Evolutionary conservation across 2,113 vertebrate species (phyloP), one percentile per base, ranked within the genome.

Genomic region (Sorex araneus): DNA sequence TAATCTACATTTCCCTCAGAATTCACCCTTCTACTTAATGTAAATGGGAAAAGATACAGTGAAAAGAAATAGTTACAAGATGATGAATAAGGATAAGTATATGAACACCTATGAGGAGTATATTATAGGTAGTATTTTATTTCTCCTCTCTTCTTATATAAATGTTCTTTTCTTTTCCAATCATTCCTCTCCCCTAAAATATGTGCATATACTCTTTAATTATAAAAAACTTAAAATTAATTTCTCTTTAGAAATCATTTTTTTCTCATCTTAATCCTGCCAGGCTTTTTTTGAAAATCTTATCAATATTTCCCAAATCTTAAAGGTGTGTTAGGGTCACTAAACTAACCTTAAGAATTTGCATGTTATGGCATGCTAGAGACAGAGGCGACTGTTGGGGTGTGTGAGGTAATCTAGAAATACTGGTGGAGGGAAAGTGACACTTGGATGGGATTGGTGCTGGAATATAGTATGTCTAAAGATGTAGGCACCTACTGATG

Each of bases 221-320:
- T 50, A 25, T 43, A 75, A 86, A 86, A 63, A 15, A 6, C 1
- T 7, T 74, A 50, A 81, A 66, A 50, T 88, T 2, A 15, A 47
- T 27, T 86, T 79, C 32, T 54, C 30, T 36, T 11, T 60, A 34
- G 77, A 36, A 34, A 21, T 78, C 16, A 77, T 36, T 73, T 91
- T 60, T 50, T 15, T 16, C 30, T 7, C 3, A 83, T 60, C 8
- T 87, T 82, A 57, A 34, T 43, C 1, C 79, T 84, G 27, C 3
- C 32, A 76, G 77, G 47, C n/a, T n/a, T 23, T 64, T 89, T 18
- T 74, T 79, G 16, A 83, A 85, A 57, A 66, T 73, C n/a, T 40
- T 69, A 8, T 63, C 19, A 66, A 1, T 43, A 27, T 50, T 89
- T 70, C 40, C 75, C 10, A 54, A 66, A 57, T 6, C 79, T 30